Evolutionary conservation across 2,113 vertebrate genomes (phyloP).

Genomic region (Ibidorhyncha struthersii): DNA sequence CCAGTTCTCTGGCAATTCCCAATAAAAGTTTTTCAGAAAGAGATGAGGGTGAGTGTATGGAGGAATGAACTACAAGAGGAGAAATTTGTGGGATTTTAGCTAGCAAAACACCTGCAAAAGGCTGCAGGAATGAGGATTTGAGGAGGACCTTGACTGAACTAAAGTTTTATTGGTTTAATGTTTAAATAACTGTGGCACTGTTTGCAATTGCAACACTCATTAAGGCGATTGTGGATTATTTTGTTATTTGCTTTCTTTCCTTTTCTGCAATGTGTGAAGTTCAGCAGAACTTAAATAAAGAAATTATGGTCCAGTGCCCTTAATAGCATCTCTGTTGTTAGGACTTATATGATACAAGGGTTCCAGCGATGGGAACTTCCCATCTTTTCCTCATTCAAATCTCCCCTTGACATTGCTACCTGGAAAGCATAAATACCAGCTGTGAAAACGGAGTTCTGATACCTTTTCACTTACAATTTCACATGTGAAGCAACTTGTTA

Average conservation of each 20-base stretch:
- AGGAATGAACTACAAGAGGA: neutral
- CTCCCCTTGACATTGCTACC: neutral
- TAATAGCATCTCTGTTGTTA: neutral
- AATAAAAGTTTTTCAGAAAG: neutral
- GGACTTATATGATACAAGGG: neutral
- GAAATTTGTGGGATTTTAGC: neutral
- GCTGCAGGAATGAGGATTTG: neutral
- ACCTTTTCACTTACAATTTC: neutral
- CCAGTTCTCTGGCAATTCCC: neutral
- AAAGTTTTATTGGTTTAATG: neutral
- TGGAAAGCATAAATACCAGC: neutral
- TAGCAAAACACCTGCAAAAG: conserved; percentile 10
- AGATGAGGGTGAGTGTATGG: neutral
- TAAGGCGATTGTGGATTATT: neutral
- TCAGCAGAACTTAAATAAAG: neutral
- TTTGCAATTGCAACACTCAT: neutral
- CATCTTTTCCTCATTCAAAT: neutral
- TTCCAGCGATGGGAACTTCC: neutral
- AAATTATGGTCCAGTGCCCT: neutral
- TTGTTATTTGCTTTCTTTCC: neutral
- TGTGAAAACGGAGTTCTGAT: neutral
- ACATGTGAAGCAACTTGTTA: neutral
- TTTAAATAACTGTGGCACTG: neutral
- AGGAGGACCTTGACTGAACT: conserved; percentile 1
- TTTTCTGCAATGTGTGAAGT: neutral